A percentile compares a stretch with the other conserved stretches of the same genome.
Evolutionary conservation across 2,113 vertebrate species (phyloP).

Genomic region (Asarcornis scutulata): DNA sequence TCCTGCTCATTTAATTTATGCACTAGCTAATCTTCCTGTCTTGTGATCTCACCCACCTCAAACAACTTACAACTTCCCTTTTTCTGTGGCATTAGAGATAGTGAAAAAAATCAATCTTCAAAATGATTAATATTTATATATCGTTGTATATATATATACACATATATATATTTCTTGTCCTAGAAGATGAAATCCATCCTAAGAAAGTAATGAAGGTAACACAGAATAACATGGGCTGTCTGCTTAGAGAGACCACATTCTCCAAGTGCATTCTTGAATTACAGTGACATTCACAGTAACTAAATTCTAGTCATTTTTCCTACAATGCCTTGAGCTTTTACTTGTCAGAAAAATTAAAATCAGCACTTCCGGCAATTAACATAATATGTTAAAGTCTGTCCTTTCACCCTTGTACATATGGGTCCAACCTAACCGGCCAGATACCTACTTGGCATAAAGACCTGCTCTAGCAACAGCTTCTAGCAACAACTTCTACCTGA

Average conservation of each 20-base stretch:
- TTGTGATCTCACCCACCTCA: neutral
- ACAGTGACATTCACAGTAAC: neutral
- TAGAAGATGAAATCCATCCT: neutral
- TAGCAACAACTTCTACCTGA: too few relatives aligned
- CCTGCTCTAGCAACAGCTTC: neutral
- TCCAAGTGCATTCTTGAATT: neutral
- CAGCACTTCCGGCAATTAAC: neutral
- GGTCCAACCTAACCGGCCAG: neutral
- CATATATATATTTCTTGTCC: neutral
- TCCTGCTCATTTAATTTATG: neutral
- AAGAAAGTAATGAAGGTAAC: neutral
- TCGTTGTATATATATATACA: too few relatives aligned
- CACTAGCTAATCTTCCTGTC: neutral
- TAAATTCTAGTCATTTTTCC: neutral
- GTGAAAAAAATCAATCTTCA: neutral
- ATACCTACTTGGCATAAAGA: neutral
- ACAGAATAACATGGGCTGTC: neutral
- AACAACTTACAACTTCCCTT: neutral
- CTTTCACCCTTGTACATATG: neutral
- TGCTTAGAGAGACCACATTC: neutral
- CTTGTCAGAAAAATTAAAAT: neutral
- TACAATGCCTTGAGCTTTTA: neutral
- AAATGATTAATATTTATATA: neutral
- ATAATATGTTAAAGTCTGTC: neutral
- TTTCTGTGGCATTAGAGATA: neutral